Evolutionary conservation across 1,140 invertebrate genomes (phyloP).

Genomic region (Bombus turneri): DNA sequence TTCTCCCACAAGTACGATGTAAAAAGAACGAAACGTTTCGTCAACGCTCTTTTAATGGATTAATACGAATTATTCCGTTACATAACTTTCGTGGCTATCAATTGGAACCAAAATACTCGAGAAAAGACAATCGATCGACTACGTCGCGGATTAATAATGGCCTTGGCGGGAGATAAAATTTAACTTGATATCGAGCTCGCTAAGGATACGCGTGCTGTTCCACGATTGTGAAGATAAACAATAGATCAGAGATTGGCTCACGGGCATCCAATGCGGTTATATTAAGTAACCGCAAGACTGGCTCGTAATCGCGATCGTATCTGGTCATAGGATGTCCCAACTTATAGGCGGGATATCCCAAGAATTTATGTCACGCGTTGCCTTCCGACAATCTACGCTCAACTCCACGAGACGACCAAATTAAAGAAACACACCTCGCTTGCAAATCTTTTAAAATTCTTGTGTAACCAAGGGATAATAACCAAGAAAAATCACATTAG

Average conservation of each 20-base stretch:
- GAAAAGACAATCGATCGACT: background rate
- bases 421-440: background rate
- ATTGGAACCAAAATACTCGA: background rate
- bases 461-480: background rate
- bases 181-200: slow-evolving; percentile 31
- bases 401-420: background rate
- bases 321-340: slow-evolving; percentile 41
- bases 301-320: slow-evolving; percentile 39
- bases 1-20: too few species aligned
- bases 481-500: background rate
- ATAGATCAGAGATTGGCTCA: slow-evolving; percentile 41
- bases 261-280: slow-evolving; percentile 35
- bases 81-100: background rate
- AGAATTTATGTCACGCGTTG: slow-evolving; percentile 33
- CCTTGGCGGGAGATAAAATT: slow-evolving; percentile 26
- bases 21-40: too few species aligned
- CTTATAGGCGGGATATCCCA: slow-evolving; percentile 31
- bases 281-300: slow-evolving; percentile 43
- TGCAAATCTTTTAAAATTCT: background rate
- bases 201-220: slow-evolving; percentile 29
- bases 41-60: too few species aligned
- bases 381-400: background rate
- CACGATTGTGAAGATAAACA: slow-evolving; percentile 37
- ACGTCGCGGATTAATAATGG: slow-evolving; percentile 12
- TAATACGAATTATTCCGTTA: background rate